A percentile compares a stretch with the other conserved stretches of the same genome.
Conservation (phyloP, 1,140 invertebrate species). For the Maconellicoccus hirsutus region DNA sequence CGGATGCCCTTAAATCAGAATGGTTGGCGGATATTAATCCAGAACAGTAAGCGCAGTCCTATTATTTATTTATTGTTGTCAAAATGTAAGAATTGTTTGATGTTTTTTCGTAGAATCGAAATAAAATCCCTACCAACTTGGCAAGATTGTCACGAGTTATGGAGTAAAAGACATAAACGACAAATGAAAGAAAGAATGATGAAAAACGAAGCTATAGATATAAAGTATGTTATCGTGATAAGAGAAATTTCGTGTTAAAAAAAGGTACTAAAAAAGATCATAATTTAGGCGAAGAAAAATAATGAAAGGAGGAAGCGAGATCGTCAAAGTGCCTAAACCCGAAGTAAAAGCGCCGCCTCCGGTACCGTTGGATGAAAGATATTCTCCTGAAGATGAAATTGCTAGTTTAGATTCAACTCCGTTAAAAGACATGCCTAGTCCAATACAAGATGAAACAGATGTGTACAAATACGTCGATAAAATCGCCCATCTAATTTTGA, state of each 20-base stretch:
- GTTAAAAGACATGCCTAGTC: slow-evolving; percentile 3
- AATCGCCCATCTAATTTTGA: slow-evolving; percentile 4
- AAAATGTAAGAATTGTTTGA: neutral
- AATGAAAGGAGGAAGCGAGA: neutral
- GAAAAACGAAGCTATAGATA: neutral
- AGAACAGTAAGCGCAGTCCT: neutral
- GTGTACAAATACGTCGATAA: neutral
- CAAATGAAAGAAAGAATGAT: slow-evolving; percentile 63
- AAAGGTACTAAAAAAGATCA: neutral
- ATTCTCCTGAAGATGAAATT: neutral
- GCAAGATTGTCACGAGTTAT: slow-evolving; percentile 99
- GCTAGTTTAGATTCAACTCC: slow-evolving; percentile 6
- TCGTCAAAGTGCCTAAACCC: neutral
- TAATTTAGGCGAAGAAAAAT: neutral
- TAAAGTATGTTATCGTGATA: neutral
- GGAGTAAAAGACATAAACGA: slow-evolving; percentile 84
- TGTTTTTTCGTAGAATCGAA: slow-evolving; percentile 51
- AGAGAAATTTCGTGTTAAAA: neutral
- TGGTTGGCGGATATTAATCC: slow-evolving; percentile 90
- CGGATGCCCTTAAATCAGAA: slow-evolving; percentile 82
- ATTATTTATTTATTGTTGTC: slow-evolving; percentile 19
- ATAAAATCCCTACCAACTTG: slow-evolving; percentile 75
- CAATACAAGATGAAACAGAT: slow-evolving; percentile 9
- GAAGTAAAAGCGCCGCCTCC: neutral
- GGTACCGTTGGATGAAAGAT: neutral